Evolutionary conservation across 1,140 invertebrate genomes (phyloP).

Genomic region (Zaprionus africanus): DNA sequence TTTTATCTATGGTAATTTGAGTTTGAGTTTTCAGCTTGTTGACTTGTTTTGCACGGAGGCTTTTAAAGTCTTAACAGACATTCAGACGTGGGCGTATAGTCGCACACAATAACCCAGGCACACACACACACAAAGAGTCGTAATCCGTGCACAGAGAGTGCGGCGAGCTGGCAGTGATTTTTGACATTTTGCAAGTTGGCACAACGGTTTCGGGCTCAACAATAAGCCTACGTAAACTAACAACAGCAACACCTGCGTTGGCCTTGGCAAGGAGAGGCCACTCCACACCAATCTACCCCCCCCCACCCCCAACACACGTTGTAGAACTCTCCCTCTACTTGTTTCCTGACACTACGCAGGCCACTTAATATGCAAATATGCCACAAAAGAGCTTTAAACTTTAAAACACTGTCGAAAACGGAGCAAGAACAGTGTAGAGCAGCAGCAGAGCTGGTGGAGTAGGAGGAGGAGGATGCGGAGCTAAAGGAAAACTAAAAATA

Average conservation of each 20-base stretch:
- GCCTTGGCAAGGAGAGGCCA: background rate
- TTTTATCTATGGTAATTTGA: slow-evolving; percentile 68
- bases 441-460: background rate
- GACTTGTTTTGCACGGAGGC: slow-evolving; percentile 40
- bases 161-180: slow-evolving; percentile 58
- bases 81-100: slow-evolving; percentile 22
- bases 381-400: slow-evolving; percentile 80
- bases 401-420: slow-evolving; percentile 67
- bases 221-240: slow-evolving; percentile 74
- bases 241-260: slow-evolving; percentile 55
- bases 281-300: background rate
- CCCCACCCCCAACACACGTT: background rate
- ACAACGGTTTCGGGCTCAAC: slow-evolving; percentile 47
- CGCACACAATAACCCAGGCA: background rate
- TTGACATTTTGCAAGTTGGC: slow-evolving; percentile 64
- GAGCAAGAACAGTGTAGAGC: background rate
- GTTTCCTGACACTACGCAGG: slow-evolving; percentile 59
- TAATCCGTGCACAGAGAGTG: slow-evolving; percentile 32
- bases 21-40: slow-evolving; percentile 59
- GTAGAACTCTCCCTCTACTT: background rate
- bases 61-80: slow-evolving; percentile 48
- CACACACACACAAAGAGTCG: slow-evolving; percentile 2
- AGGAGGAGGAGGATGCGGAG: slow-evolving; percentile 44
- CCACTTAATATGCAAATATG: slow-evolving; percentile 81
- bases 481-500: slow-evolving; percentile 45